Base-by-base conservation (phyloP, 1,140 invertebrate genomes). In the Diorhabda sublineata region DNA sequence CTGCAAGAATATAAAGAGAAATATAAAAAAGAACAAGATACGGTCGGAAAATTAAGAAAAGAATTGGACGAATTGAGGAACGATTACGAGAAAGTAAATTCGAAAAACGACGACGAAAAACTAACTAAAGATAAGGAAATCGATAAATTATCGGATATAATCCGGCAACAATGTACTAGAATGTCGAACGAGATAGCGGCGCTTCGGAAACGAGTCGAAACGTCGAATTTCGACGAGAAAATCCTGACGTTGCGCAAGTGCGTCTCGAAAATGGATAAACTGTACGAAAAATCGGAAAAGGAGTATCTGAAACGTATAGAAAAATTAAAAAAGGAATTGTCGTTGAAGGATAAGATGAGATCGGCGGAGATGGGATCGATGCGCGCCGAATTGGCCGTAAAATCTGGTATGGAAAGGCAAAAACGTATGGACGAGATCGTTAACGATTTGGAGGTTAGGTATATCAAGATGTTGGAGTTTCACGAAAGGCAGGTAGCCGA, bases 211-310 rank as follows among this genome's bases (percentile, higher is more conserved):
- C 69, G 70, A 68, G 66, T 75, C 8, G 66, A 71, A 57, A 61
- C 8, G 2, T 42, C 57, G 26, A 66, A 63, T 4, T 45, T 47
- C 44, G 71, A 73, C 3, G 71, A 73, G 57, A 71, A 73, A 61
- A 45, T 75, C 7, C 26, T 59, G 42, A 58, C 73, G 56, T 62
- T 75, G 2, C 70, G 71, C 57, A 72, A 73, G 64, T 75, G 72
- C 44, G 69, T 75, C 8, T 72, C 74, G 8, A 75, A 73, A 66
- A 75, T 75, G 72, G 72, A 75, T 44, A 73, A 69, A 64, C 57
- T 71, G 4, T 75, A 71, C 45, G 70, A 72, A 58, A 71, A 66
- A 56, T 71, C 72, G 2, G 72, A 75, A 65, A 73, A 68, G 56
- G 72, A 75, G 42, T 75, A 73, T 60, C 26, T 68, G n/a, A 73